These are phyloP conservation scores for Melieria picta DNA, from an alignment of 2,888 invertebrate species.

Conservation along the genomic window DNA sequence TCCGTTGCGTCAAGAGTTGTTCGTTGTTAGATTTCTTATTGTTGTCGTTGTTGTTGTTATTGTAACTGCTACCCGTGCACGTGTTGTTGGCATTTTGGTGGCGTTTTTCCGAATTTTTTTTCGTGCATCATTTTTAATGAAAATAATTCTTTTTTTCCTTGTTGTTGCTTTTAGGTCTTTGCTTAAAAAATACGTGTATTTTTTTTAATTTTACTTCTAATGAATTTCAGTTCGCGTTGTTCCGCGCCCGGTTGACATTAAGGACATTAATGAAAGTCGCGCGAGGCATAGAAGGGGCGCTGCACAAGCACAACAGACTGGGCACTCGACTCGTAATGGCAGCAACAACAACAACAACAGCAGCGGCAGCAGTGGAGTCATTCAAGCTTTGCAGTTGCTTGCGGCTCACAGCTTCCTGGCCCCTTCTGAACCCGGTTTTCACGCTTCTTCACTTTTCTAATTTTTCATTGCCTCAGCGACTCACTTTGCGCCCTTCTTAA, in stretches of 20 bases:
- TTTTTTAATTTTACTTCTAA: slow-evolving; percentile 47
- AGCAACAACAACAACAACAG: not conserved
- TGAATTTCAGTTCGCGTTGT: slow-evolving; percentile 53
- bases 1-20: slow-evolving; percentile 2
- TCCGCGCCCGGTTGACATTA: slow-evolving; percentile 46
- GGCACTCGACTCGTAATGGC: no score
- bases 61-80: no score
- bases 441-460: not conserved
- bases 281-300: not conserved
- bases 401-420: not conserved
- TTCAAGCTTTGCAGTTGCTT: not conserved
- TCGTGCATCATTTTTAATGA: slow-evolving; percentile 32
- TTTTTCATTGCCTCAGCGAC: not conserved
- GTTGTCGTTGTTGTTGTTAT: no score
- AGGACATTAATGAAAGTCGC: slow-evolving; percentile 41
- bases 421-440: not conserved
- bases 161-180: slow-evolving; percentile 39
- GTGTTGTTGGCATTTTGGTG: not conserved
- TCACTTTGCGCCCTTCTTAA: not conserved
- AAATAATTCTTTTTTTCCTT: slow-evolving; percentile 34
- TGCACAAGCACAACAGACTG: no score
- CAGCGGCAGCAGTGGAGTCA: not conserved
- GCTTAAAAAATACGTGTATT: slow-evolving; percentile 41
- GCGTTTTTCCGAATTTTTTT: not conserved
- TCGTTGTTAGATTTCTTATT: not conserved